These are phyloP conservation scores for Brachionus rubens DNA, from an alignment of 1,140 invertebrate genomes.

Conservation along the genomic window DNA sequence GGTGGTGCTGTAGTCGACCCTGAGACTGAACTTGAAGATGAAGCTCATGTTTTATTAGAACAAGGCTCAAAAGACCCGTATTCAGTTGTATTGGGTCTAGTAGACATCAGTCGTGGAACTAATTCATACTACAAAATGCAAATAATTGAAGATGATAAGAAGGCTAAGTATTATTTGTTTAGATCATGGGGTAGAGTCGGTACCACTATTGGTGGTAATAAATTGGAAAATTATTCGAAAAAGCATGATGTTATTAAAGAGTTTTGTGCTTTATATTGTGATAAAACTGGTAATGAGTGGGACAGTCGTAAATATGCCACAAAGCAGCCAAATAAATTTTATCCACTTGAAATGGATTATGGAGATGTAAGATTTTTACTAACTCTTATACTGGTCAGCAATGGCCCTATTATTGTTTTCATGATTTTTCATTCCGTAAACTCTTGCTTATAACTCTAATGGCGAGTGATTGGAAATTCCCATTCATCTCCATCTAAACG, in stretches of 20 bases:
- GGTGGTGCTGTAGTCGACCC: constrained; percentile 80
- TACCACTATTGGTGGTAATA: constrained; percentile 77
- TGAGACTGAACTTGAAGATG: constrained; percentile 74
- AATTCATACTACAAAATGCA: constrained; percentile 96
- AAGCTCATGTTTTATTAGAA: constrained; percentile 72
- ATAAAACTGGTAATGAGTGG: constrained; percentile 84
- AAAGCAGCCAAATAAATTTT: constrained; percentile 78
- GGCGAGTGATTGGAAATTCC: no score
- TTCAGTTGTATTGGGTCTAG: constrained; percentile 74
- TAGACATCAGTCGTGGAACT: constrained; percentile 77
- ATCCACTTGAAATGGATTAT: constrained; percentile 86
- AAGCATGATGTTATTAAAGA: constrained; percentile 62
- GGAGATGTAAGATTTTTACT: constrained; percentile 55
- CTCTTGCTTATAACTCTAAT: no score
- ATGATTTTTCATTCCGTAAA: no score
- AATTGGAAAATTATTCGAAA: constrained; percentile 66
- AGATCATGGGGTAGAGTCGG: constrained; percentile 91
- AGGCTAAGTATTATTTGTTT: constrained; percentile 73
- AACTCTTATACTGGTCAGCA: no score
- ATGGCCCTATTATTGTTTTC: not conserved
- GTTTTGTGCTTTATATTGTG: constrained; percentile 69
- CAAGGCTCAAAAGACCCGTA: constrained; percentile 63
- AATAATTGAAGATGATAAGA: constrained; percentile 72
- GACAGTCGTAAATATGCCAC: constrained; percentile 68
- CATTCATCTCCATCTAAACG: no score